Percentiles rank a stretch among this genome's conserved stretches.
Evolutionary conservation across 37 sponge, comb jelly and placozoan genomes (phyloP).

Genomic region (Tethya wilhelma): DNA sequence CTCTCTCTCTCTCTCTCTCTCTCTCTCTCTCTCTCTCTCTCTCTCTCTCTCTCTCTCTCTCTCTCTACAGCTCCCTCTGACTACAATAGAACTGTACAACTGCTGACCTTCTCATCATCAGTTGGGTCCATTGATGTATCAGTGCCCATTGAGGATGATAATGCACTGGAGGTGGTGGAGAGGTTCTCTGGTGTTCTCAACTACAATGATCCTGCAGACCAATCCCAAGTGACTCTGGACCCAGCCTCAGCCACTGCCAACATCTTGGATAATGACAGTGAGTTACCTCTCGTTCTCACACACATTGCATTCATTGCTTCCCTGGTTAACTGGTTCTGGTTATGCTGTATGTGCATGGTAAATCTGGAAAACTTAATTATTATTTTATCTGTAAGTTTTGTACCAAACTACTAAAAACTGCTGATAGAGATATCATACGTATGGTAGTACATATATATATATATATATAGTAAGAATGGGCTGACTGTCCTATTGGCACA

Average conservation of each 20-base stretch:
- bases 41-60: conserved; percentile 64
- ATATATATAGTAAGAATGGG: too few species aligned
- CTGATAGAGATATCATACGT: too few species aligned
- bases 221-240: neutral
- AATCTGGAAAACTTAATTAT: too few species aligned
- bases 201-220: neutral
- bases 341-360: too few species aligned
- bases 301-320: too few species aligned
- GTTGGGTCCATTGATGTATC: neutral
- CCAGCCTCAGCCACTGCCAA: neutral
- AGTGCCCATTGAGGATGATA: neutral
- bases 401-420: too few species aligned
- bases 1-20: conserved; percentile 63
- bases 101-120: neutral
- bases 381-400: too few species aligned
- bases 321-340: too few species aligned
- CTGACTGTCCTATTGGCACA: too few species aligned
- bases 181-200: neutral
- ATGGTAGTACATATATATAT: too few species aligned
- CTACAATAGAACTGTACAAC: neutral
- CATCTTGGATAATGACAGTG: conserved; percentile 2
- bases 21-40: conserved; percentile 64
- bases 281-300: neutral
- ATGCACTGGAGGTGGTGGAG: neutral
- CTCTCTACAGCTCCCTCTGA: conserved; percentile 11